These are phyloP conservation scores for Pseudoatta argentina DNA, from an alignment of 1,140 invertebrate genomes.

Conservation along the genomic window DNA sequence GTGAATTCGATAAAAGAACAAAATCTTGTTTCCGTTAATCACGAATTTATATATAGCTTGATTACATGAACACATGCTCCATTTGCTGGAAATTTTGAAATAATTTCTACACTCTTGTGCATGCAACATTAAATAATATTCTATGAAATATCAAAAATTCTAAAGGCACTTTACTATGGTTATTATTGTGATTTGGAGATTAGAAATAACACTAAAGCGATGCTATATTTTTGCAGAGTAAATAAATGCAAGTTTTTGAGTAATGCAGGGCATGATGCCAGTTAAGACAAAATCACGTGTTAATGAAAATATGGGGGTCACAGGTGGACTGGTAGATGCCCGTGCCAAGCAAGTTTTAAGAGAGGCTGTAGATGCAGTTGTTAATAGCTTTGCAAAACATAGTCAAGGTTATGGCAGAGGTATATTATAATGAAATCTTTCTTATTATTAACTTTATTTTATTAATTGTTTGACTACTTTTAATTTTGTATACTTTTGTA, in stretches of 20 bases:
- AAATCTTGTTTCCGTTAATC: background rate
- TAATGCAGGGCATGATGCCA: conserved; percentile 85
- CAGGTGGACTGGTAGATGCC: conserved; percentile 87
- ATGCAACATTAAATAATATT: background rate
- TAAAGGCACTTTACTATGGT: background rate
- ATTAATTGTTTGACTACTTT: background rate
- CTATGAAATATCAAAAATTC: background rate
- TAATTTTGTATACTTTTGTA: background rate
- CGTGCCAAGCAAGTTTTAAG: conserved; percentile 91
- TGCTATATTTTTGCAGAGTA: conserved; percentile 69
- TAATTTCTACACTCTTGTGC: background rate
- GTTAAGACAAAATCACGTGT: conserved; percentile 84
- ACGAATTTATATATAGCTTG: background rate
- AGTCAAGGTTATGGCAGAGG: conserved; percentile 92
- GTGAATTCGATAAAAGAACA: background rate
- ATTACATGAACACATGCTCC: too few relatives aligned
- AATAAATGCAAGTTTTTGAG: conserved; percentile 76
- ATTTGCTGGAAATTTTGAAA: background rate
- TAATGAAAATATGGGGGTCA: conserved; percentile 83
- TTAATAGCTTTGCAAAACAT: conserved; percentile 93
- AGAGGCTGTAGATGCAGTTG: conserved; percentile 92
- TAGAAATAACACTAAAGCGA: conserved; percentile 4
- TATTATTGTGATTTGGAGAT: background rate
- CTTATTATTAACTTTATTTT: conserved; percentile 6
- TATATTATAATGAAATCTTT: conserved; percentile 84